These are phyloP conservation scores for Danionella dracula DNA, from an alignment of 2,797 vertebrate species.

Conservation along the genomic window DNA sequence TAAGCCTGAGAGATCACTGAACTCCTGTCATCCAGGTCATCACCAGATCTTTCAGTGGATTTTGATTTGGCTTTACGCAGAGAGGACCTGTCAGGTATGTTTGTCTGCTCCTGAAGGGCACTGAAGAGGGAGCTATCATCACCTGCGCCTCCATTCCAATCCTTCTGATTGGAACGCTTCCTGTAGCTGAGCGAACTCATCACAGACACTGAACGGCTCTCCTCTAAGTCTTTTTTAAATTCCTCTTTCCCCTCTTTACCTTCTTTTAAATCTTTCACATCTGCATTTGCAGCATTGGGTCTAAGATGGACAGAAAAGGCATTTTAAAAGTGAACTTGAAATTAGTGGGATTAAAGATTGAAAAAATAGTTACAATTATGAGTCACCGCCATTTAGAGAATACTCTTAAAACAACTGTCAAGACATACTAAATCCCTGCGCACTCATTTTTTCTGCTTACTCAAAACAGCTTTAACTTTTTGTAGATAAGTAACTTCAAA, in stretches of 20 bases:
- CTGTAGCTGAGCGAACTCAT: conserved; percentile 95
- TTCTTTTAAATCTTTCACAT: conserved; percentile 66
- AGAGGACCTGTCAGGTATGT: conserved; percentile 71
- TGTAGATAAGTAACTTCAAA: no score
- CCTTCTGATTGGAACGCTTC: conserved; percentile 84
- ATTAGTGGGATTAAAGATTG: no score
- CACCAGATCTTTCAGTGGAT: conserved; percentile 48
- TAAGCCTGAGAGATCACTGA: conserved; percentile 79
- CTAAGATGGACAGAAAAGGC: conserved; percentile 19
- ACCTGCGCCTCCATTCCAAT: conserved; percentile 84
- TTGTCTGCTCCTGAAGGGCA: conserved; percentile 76
- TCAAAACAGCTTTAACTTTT: no score
- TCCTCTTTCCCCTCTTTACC: conserved; percentile 55
- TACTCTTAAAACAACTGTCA: no score
- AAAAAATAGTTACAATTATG: no score
- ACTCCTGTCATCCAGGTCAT: conserved; percentile 69
- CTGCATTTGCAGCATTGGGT: conserved; percentile 64
- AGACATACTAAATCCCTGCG: no score
- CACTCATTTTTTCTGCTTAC: no score
- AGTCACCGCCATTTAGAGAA: no score
- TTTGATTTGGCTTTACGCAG: conserved; percentile 71
- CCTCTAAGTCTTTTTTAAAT: conserved; percentile 75
- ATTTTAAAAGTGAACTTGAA: no score
- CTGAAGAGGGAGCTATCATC: conserved; percentile 86
- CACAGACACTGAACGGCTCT: conserved; percentile 76